phyloP scores from a whole-genome alignment of 2,888 invertebrate species.

The Tenthredo mesomela region DNA sequence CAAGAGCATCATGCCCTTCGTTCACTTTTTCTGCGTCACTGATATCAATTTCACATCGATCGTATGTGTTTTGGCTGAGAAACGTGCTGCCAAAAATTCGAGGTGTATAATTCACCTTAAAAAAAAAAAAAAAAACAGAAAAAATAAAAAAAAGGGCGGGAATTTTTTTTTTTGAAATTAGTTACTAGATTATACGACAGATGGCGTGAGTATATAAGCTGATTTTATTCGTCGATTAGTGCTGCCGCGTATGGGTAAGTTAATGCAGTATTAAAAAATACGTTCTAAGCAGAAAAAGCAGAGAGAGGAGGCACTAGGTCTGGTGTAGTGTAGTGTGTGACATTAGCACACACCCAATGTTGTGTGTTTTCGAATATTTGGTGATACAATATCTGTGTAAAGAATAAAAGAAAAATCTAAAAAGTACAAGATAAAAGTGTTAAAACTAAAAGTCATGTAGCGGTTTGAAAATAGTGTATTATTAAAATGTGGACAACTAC shows the following conservation, averaged over 20 bases:
- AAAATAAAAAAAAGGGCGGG: not conserved
- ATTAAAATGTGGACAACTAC: slow-evolving; percentile 86
- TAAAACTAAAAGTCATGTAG: slow-evolving; percentile 64
- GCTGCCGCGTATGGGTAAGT: slow-evolving; percentile 2
- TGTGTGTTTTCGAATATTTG: slow-evolving; percentile 72
- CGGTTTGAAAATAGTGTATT: slow-evolving; percentile 55
- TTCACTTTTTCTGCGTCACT: too few relatives aligned
- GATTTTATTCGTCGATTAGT: not conserved
- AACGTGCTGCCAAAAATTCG: too few relatives aligned
- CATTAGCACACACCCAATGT: slow-evolving; percentile 74
- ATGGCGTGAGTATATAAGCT: not conserved
- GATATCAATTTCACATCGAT: too few relatives aligned
- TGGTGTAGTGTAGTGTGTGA: slow-evolving; percentile 65
- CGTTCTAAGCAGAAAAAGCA: slow-evolving; percentile 38
- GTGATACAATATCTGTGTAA: slow-evolving; percentile 50
- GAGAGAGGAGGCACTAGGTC: slow-evolving; percentile 42
- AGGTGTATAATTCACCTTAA: too few relatives aligned
- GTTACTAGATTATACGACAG: not conserved
- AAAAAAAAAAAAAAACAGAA: not conserved
- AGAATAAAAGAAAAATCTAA: not conserved
- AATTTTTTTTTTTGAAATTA: slow-evolving; percentile 1
- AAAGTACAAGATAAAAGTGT: too few relatives aligned
- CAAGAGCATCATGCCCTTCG: too few relatives aligned
- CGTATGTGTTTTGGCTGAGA: too few relatives aligned
- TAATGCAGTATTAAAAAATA: not conserved